Conservation (phyloP, 1,140 invertebrate genomes). For the Euschistus heros region DNA sequence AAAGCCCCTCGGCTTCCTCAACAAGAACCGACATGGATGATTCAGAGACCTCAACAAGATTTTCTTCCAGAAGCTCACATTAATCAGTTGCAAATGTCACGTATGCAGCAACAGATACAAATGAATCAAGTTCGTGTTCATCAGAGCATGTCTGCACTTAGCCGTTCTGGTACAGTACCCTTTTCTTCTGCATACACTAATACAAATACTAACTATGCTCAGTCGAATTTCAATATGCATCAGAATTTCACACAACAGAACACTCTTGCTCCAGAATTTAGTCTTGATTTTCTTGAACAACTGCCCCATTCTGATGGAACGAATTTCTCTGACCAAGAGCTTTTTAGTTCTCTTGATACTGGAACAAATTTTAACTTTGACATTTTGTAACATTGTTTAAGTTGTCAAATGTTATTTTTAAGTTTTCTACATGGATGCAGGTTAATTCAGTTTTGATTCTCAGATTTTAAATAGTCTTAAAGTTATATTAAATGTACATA, state of each 20-base stretch:
- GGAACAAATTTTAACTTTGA: slow-evolving; percentile 45
- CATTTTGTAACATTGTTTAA: slow-evolving; percentile 35
- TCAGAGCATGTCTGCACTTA: slow-evolving; percentile 25
- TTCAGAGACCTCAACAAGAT: slow-evolving; percentile 8
- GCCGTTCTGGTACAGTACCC: slow-evolving; percentile 31
- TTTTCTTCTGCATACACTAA: slow-evolving; percentile 33
- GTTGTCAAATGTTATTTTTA: too few relatives aligned
- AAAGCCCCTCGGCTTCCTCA: not conserved
- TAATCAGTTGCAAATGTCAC: slow-evolving; percentile 21
- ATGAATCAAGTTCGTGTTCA: slow-evolving; percentile 11
- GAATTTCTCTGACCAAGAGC: slow-evolving; percentile 47
- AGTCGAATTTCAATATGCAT: slow-evolving; percentile 11
- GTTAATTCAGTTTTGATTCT: too few relatives aligned
- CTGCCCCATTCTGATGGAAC: slow-evolving; percentile 19
- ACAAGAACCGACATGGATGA: slow-evolving; percentile 10
- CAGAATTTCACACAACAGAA: slow-evolving; percentile 26
- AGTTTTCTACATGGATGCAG: too few relatives aligned
- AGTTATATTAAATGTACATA: not conserved
- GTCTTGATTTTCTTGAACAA: slow-evolving; percentile 68
- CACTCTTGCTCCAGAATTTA: slow-evolving; percentile 54
- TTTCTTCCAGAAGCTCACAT: slow-evolving; percentile 34
- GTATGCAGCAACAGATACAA: slow-evolving; percentile 22
- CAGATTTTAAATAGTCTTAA: too few relatives aligned
- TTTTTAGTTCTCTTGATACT: slow-evolving; percentile 54
- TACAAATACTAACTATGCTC: slow-evolving; percentile 36